A percentile compares a stretch with the other conserved stretches of the same genome.
These are phyloP conservation scores for Phrixothrix hirtus DNA, from an alignment of 2,888 invertebrate genomes.

Conservation along the genomic window DNA sequence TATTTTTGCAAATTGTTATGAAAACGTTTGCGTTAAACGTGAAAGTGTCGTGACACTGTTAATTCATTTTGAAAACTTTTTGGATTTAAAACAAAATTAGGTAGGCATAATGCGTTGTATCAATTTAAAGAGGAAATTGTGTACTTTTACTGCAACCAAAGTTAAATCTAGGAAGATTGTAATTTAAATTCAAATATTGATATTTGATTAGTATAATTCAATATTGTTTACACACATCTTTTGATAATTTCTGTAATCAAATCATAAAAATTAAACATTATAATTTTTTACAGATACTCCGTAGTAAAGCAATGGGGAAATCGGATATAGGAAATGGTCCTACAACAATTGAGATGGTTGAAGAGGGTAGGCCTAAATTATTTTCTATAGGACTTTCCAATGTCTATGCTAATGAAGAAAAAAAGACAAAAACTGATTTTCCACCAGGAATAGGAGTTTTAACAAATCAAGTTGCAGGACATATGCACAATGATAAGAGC, in stretches of 20 bases:
- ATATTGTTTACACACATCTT: too few relatives aligned
- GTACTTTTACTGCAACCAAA: too few relatives aligned
- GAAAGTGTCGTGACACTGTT: slow-evolving; percentile 10
- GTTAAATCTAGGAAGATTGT: too few relatives aligned
- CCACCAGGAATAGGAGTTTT: slow-evolving; percentile 55
- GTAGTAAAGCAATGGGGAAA: slow-evolving; percentile 16
- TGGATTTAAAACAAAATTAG: slow-evolving; percentile 15
- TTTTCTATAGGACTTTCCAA: slow-evolving; percentile 7
- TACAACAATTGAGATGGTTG: slow-evolving; percentile 11
- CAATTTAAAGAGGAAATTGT: neutral
- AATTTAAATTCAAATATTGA: too few relatives aligned
- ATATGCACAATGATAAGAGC: slow-evolving; percentile 60
- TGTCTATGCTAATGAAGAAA: slow-evolving; percentile 3
- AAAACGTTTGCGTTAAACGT: neutral
- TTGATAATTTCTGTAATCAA: too few relatives aligned
- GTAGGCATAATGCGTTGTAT: slow-evolving; percentile 1
- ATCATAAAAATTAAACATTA: too few relatives aligned
- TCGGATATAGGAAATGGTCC: slow-evolving; percentile 9
- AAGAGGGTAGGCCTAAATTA: slow-evolving; percentile 8
- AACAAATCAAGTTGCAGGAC: slow-evolving; percentile 70
- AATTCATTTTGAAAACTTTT: slow-evolving; percentile 6
- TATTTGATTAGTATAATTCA: too few relatives aligned
- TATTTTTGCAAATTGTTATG: slow-evolving; percentile 9
- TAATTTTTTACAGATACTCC: slow-evolving; percentile 1
- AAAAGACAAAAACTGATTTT: slow-evolving; percentile 22